A percentile compares a stretch with the other conserved stretches of the same genome.
These are phyloP conservation scores for Strix uralensis DNA, from an alignment of 2,113 vertebrate genomes.

Conservation along the genomic window DNA sequence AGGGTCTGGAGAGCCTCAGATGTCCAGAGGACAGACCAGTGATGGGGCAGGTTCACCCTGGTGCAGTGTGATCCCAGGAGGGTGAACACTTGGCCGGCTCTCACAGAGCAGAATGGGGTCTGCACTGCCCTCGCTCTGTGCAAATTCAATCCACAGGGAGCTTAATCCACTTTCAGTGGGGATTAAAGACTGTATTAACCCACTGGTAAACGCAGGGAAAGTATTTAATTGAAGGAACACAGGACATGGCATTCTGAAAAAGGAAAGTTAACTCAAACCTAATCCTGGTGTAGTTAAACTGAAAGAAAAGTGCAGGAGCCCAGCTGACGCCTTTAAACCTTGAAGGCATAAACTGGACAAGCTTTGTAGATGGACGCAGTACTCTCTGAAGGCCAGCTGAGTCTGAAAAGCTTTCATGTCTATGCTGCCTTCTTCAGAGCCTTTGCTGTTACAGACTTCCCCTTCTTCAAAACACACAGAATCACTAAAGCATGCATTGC, in stretches of 20 bases:
- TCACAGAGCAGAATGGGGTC: neutral
- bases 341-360: neutral
- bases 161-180: neutral
- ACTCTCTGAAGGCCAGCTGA: neutral
- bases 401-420: neutral
- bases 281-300: neutral
- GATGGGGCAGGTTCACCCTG: fast-evolving
- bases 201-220: neutral
- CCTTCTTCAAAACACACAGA: neutral
- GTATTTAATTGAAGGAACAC: neutral
- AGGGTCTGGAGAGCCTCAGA: neutral
- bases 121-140: fast-evolving
- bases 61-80: fast-evolving
- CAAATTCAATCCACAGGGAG: neutral
- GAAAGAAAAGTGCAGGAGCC: neutral
- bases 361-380: neutral
- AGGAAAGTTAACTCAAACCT: neutral
- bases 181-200: neutral
- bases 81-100: neutral
- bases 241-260: neutral
- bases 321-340: neutral
- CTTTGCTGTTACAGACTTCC: neutral
- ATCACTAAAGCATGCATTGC: neutral
- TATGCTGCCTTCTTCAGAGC: neutral
- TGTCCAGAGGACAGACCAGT: fast-evolving